These are phyloP conservation scores for Psilopogon haemacephalus DNA, from an alignment of 2,113 vertebrate genomes.

Conservation along the genomic window DNA sequence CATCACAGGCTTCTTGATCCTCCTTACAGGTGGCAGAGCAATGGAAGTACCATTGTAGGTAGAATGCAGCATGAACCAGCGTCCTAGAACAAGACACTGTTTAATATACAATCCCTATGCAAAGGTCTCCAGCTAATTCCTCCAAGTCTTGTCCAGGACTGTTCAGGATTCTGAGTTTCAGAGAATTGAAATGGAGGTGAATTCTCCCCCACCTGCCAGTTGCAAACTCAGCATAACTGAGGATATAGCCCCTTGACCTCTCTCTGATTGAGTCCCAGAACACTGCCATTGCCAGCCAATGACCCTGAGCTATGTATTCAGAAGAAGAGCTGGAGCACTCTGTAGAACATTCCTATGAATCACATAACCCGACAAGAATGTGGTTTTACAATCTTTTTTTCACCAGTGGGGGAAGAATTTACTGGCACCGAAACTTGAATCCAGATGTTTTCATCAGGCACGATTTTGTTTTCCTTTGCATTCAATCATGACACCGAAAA, in stretches of 20 bases:
- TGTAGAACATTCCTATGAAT: slow-evolving; percentile 52
- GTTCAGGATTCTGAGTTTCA: background rate
- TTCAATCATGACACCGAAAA: slow-evolving; percentile 32
- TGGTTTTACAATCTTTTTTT: slow-evolving; percentile 48
- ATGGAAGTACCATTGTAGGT: background rate
- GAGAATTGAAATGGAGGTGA: background rate
- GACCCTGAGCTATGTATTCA: slow-evolving; percentile 9
- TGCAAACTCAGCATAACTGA: slow-evolving; percentile 18
- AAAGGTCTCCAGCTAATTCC: background rate
- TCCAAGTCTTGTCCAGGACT: background rate
- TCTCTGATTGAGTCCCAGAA: background rate
- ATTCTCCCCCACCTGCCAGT: background rate
- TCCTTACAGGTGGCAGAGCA: background rate
- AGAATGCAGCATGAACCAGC: background rate
- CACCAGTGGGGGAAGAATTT: slow-evolving; percentile 54
- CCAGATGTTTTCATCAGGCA: slow-evolving; percentile 70
- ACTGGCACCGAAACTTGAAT: slow-evolving; percentile 61
- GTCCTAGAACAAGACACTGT: background rate
- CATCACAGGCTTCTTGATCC: background rate
- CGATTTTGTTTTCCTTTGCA: slow-evolving; percentile 47
- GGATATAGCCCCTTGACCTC: background rate
- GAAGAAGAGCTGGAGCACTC: slow-evolving; percentile 20
- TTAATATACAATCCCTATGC: background rate
- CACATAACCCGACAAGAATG: slow-evolving; percentile 55
- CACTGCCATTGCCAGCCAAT: background rate